These are phyloP conservation scores for Isoperla grammatica DNA, from an alignment of 2,888 invertebrate genomes.

Conservation along the genomic window DNA sequence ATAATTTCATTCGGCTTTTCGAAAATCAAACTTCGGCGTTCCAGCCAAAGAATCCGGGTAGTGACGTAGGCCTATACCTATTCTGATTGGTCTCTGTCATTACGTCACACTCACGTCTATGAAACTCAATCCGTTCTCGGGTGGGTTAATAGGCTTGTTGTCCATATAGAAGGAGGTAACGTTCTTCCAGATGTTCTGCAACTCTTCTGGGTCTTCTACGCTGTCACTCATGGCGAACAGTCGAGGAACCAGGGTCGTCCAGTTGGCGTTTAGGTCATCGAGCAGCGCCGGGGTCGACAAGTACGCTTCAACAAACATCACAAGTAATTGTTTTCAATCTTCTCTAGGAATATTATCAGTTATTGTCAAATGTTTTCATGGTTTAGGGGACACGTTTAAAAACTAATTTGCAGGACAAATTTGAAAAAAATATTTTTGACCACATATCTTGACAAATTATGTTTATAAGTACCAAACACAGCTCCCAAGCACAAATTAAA, in stretches of 20 bases:
- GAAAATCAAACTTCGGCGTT: no score
- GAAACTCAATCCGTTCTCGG: constrained; percentile 8
- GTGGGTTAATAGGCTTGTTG: background rate
- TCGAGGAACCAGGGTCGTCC: constrained; percentile 31
- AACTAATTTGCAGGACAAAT: no score
- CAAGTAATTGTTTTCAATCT: no score
- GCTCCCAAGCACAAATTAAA: no score
- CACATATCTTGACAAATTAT: background rate
- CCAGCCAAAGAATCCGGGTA: no score
- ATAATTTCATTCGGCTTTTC: no score
- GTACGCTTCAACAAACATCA: constrained; percentile 25
- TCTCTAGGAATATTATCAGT: no score
- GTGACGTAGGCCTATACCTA: no score
- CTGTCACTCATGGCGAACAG: constrained; percentile 29
- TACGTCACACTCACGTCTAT: constrained; percentile 22
- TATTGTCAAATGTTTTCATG: no score
- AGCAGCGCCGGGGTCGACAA: constrained; percentile 25
- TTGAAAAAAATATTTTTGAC: no score
- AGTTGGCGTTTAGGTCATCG: constrained; percentile 31
- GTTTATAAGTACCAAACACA: background rate
- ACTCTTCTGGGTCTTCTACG: background rate
- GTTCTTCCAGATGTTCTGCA: constrained; percentile 9
- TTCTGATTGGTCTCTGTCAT: no score
- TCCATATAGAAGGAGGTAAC: constrained; percentile 8
- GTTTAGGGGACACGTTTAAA: no score